Evolutionary conservation across 2,113 vertebrate genomes (phyloP).

Genomic region (Myrmecobius fasciatus): DNA sequence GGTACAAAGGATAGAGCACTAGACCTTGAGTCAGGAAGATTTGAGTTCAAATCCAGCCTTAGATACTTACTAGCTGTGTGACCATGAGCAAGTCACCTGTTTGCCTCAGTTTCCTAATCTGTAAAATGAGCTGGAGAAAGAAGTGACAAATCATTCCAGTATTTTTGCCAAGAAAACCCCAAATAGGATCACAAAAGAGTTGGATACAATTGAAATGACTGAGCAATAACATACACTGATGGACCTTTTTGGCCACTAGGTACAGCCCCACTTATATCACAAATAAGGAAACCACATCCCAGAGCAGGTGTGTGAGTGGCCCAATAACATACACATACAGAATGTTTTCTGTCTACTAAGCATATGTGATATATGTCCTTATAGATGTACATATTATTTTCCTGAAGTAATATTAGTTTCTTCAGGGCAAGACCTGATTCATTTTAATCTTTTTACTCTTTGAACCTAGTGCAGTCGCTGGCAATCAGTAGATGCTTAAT

Average conservation of each 20-base stretch:
- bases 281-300: background rate
- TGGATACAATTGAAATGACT: background rate
- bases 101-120: background rate
- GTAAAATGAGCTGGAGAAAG: background rate
- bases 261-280: background rate
- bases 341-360: background rate
- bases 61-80: background rate
- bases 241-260: background rate
- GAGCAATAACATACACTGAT: background rate
- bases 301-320: background rate
- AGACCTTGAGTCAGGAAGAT: background rate
- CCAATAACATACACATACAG: background rate
- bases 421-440: background rate
- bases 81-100: background rate
- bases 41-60: background rate
- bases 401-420: background rate
- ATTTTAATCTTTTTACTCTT: background rate
- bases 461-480: background rate
- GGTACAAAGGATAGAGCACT: background rate
- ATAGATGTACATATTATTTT: background rate
- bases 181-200: background rate
- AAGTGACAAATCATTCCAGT: background rate
- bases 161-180: background rate
- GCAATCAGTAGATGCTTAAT: background rate
- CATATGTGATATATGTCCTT: background rate